Evolutionary conservation across 2,888 invertebrate species (phyloP).

Genomic region (Helicoverpa assulta): DNA sequence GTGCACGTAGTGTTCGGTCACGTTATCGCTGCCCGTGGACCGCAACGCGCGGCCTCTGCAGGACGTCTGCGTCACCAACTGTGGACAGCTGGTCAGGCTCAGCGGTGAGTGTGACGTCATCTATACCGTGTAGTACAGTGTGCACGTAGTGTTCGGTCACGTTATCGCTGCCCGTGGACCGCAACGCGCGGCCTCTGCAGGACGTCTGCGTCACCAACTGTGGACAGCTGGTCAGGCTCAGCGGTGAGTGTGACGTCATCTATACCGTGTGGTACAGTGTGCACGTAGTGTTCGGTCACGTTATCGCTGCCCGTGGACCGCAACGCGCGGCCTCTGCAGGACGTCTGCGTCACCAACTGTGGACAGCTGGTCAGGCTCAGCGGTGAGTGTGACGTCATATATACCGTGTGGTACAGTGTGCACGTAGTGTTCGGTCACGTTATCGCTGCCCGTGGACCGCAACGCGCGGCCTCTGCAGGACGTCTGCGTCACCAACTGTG

Average conservation of each 20-base stretch:
- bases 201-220: conserved; percentile 97
- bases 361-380: conserved; percentile 96
- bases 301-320: conserved; percentile 97
- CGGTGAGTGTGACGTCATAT: no score
- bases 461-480: conserved; percentile 97
- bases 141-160: conserved; percentile 99
- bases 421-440: conserved; percentile 99
- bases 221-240: conserved; percentile 96
- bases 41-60: conserved; percentile 97
- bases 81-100: conserved; percentile 97
- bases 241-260: no score
- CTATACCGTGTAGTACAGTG: no score
- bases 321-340: conserved; percentile 97
- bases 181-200: conserved; percentile 97
- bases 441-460: conserved; percentile 96
- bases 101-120: no score
- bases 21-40: conserved; percentile 96
- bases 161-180: conserved; percentile 97
- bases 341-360: conserved; percentile 96
- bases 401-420: no score
- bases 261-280: no score
- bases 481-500: conserved; percentile 96
- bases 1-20: conserved; percentile 99
- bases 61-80: conserved; percentile 96
- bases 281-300: conserved; percentile 99